Evolutionary conservation across 2,797 vertebrate species (phyloP), one percentile per base, ranked within the genome.

Genomic region (Heliangelus exortis): DNA sequence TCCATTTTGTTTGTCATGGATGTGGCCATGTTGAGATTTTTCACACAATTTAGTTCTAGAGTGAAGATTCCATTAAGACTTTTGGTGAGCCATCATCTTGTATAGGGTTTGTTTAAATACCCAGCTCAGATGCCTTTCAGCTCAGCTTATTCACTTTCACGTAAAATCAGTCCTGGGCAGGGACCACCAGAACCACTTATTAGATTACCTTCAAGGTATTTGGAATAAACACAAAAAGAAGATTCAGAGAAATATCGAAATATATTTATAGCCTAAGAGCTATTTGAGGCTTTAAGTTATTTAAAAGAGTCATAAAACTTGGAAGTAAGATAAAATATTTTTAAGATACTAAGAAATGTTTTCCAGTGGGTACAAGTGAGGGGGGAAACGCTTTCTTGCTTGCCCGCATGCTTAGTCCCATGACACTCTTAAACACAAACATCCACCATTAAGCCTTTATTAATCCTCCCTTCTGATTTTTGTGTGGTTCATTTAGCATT

Each of bases 381-480:
- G 15, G 12, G 15, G 8, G 3, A 20, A 89, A 34, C 29, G 21
- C 6, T 43, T 23, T 20, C 18, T 33, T 53, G 15, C 76, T 74
- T 79, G 66, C 55, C 14, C 3, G 39, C 0, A 1, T 45, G 25
- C 34, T 69, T 11, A 79, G 85, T 69, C 91, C 77, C 86, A 63
- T 59, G 82, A 55, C 69, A 25, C 58, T 84, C 75, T 39, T 58
- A 81, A 81, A 91, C 36, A 45, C 33, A 84, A 93, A 67, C 57
- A 41, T 33, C 68, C 59, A 82, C 21, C 71, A 45, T 45, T 53
- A 89, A 88, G 54, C 55, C 65, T 92, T 93, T 18, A 63, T 87
- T 96, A 94, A 89, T 77, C 80, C 68, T 89, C 74, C 22, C n/a
- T 59, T 88, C 87, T 93, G 93, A 61, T 86, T 95, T 80, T 66